phyloP scores from a whole-genome alignment of 2,797 vertebrate species.

The Monodelphis domestica region DNA sequence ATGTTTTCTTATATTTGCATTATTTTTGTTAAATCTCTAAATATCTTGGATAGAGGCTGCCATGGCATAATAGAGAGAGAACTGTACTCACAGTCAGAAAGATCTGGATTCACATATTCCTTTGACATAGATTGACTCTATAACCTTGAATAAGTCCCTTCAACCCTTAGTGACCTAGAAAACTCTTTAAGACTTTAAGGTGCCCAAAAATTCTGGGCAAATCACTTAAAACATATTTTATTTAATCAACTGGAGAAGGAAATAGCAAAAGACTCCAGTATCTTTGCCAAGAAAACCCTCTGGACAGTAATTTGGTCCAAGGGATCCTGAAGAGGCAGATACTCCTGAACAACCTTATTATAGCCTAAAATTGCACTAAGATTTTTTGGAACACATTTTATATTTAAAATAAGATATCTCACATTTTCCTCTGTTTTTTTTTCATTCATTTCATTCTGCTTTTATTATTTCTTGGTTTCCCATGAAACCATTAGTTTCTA shows the following conservation, averaged over 20 bases:
- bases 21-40: not conserved
- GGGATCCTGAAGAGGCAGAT: no score
- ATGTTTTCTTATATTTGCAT: not conserved
- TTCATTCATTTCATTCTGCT: no score
- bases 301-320: no score
- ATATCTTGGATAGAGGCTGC: not conserved
- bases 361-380: not conserved
- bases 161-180: not conserved
- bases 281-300: no score
- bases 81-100: not conserved
- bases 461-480: no score
- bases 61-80: not conserved
- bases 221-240: no score
- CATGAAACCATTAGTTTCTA: no score
- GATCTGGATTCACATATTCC: not conserved
- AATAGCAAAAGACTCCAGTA: no score
- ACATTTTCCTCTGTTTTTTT: no score
- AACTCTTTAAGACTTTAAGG: not conserved
- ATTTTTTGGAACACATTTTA: not conserved
- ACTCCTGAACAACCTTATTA: not conserved
- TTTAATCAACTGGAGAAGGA: no score
- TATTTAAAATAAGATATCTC: no score
- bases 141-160: not conserved
- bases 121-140: not conserved
- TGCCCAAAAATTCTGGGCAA: not conserved